phyloP scores from a whole-genome alignment of 2,888 invertebrate species.

The Agriotes lineatus region DNA sequence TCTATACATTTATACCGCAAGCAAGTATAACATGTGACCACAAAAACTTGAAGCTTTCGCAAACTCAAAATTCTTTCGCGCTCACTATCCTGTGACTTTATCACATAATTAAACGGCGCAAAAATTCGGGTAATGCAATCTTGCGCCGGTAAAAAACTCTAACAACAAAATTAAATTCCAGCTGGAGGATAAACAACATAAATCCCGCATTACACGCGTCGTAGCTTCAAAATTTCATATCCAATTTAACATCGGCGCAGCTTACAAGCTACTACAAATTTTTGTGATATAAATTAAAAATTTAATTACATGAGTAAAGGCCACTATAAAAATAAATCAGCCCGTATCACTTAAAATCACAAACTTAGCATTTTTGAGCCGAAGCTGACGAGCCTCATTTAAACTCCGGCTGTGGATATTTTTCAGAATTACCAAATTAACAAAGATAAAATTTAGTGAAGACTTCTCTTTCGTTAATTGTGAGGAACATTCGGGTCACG shows the following conservation, averaged over 20 bases:
- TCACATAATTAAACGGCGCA: too few species aligned
- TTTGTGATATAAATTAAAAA: constrained; percentile 33
- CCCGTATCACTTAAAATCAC: constrained; percentile 33
- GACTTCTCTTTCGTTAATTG: constrained; percentile 48
- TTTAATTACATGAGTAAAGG: constrained; percentile 35
- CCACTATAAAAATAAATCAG: constrained; percentile 37
- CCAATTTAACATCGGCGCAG: neutral
- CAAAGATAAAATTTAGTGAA: constrained; percentile 46
- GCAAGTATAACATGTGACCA: too few species aligned
- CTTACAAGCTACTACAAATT: constrained; percentile 25
- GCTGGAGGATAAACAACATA: neutral
- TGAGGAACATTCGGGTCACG: constrained; percentile 46
- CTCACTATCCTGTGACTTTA: too few species aligned
- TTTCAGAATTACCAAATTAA: constrained; percentile 47
- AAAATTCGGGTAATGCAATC: too few species aligned
- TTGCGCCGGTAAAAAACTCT: too few species aligned
- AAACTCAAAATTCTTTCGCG: too few species aligned
- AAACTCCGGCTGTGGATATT: constrained; percentile 33
- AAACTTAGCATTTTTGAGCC: constrained; percentile 35
- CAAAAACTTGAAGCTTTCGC: too few species aligned
- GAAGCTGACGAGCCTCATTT: constrained; percentile 40
- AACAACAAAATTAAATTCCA: neutral
- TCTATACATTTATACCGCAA: too few species aligned
- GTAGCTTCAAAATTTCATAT: neutral
- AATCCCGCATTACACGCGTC: neutral